A percentile compares a stretch with the other conserved stretches of the same genome.
Conservation (phyloP, 2,888 invertebrate genomes). For the Geophilus truncorum region DNA sequence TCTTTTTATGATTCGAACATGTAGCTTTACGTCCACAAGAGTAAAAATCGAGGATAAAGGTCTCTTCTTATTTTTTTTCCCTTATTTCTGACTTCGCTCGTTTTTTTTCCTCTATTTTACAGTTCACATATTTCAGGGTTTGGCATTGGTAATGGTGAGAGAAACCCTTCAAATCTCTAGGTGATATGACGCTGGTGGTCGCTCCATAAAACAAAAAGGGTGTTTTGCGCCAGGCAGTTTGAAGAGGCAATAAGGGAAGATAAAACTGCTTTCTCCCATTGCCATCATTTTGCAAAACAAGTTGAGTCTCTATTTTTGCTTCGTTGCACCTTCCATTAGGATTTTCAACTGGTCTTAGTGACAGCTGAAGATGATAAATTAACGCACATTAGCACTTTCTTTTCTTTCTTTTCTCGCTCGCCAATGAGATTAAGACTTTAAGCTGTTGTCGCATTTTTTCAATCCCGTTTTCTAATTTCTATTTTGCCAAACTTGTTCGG, state of each 20-base stretch:
- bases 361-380: neutral
- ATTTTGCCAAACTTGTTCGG: neutral
- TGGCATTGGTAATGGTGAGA: neutral
- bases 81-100: no score
- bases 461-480: neutral
- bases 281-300: neutral
- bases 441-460: neutral
- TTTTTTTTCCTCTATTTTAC: no score
- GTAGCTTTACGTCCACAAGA: neutral
- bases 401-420: neutral
- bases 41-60: neutral
- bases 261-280: neutral
- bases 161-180: neutral
- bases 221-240: neutral
- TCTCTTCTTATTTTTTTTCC: neutral
- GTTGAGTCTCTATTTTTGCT: neutral
- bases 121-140: neutral
- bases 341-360: neutral
- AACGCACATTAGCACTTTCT: neutral
- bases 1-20: neutral
- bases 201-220: neutral
- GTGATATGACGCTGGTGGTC: neutral
- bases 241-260: neutral
- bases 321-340: neutral
- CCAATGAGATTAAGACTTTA: neutral